Percentiles rank a stretch among this genome's conserved stretches.
Evolutionary conservation across 2,797 vertebrate genomes (phyloP).

Genomic region (Dicrostonyx torquatus): DNA sequence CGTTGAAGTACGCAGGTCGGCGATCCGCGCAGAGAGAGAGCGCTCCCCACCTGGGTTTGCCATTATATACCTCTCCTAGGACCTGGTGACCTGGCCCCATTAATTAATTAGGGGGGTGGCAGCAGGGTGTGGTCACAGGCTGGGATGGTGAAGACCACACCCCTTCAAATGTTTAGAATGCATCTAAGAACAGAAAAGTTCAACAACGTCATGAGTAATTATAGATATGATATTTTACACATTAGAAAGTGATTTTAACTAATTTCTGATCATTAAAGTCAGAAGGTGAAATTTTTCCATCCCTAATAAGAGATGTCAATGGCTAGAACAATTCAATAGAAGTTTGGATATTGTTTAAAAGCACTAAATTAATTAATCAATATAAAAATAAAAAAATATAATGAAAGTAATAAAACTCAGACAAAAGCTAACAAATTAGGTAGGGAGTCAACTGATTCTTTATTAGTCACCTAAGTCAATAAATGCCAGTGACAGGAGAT

Average conservation of each 20-base stretch:
- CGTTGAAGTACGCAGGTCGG: too few relatives aligned
- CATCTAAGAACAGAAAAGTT: background rate
- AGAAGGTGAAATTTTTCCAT: background rate
- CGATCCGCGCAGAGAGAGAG: too few relatives aligned
- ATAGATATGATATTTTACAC: background rate
- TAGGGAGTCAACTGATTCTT: background rate
- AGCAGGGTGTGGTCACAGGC: too few relatives aligned
- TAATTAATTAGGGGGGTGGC: too few relatives aligned
- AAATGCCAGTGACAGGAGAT: background rate
- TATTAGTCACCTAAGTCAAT: background rate
- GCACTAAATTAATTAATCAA: slow-evolving; percentile 3
- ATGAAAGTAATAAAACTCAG: slow-evolving; percentile 14
- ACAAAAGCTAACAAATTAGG: background rate
- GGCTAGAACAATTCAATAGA: background rate
- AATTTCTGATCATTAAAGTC: background rate
- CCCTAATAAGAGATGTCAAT: background rate
- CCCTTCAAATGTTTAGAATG: slow-evolving; percentile 41
- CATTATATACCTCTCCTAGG: too few relatives aligned
- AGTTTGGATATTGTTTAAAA: slow-evolving; percentile 23
- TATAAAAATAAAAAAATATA: background rate
- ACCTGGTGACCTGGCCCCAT: too few relatives aligned
- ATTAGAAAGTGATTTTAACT: background rate
- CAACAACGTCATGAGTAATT: slow-evolving; percentile 32
- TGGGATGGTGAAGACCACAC: too few relatives aligned
- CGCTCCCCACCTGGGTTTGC: too few relatives aligned